Base-by-base conservation (phyloP, 1,140 invertebrate species). In the Dreissena polymorpha region DNA sequence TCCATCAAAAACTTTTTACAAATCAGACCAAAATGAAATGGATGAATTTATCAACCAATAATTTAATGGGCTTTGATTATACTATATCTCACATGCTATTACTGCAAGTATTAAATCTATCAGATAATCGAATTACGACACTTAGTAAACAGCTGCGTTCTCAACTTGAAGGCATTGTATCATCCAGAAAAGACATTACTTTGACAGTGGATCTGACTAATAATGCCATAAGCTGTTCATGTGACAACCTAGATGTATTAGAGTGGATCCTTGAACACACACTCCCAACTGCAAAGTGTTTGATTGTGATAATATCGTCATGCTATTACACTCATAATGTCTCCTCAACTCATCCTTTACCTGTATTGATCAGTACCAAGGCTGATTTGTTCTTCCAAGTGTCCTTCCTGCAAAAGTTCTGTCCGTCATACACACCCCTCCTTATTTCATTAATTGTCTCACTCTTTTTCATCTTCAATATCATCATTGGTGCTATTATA, bases 201-300 rank as follows among this genome's bases (percentile, higher is more conserved):
- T 71, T 80, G 18, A 13, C n/a, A 29, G 25, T 80, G 23, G 29
- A 80, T 39, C 65, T 80, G 10, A 57, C n/a, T 57, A 16, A 51
- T 60, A 80, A 80, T 27, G 18, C 53, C 12, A 60, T 80, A 7
- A 14, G 50, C 5, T 80, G 77, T 63, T 49, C 14, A 2, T 80
- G 77, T 63, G 29, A 70, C 8, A 71, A 80, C 23, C 14, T 71
- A 16, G 49, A 70, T 13, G 68, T 69, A 12, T 10, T 78, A 14
- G 23, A 78, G 57, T 78, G 76, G 65, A 16, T 78, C 5, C 51
- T 27, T 74, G 12, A 23, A 27, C 18, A 21, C 39, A 10, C 14
- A 27, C 25, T 23, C 50, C 12, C 13, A 21, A 23, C 29, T 73
- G 50, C 13, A 53, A 29, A 21, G 29, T 75, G 0, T 75, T 60